Evolutionary conservation across 2,888 invertebrate genomes (phyloP).

Genomic region (Sphaeridia pumilis): DNA sequence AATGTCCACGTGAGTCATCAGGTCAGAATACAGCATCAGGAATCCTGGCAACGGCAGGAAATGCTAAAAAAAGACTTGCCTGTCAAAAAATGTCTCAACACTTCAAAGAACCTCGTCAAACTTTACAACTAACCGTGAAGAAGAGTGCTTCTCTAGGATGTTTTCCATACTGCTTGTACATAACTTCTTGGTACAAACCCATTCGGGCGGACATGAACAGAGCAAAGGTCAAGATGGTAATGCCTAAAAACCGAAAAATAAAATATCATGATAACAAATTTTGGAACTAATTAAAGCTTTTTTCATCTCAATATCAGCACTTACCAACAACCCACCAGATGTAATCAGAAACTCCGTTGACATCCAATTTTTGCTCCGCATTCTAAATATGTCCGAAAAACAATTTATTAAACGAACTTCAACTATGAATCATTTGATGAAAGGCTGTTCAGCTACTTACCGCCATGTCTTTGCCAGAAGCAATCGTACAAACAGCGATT

Average conservation of each 20-base stretch:
- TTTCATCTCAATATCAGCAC: constrained; percentile 3
- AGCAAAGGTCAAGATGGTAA: constrained; percentile 70
- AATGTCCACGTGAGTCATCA: constrained; percentile 61
- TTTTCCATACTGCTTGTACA: constrained; percentile 75
- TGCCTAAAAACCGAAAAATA: constrained; percentile 48
- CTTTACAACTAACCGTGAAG: constrained; percentile 56
- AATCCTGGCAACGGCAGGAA: constrained; percentile 82
- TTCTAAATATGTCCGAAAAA: background rate
- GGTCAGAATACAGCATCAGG: constrained; percentile 61
- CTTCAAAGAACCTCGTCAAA: too few relatives aligned
- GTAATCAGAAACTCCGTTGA: constrained; percentile 41
- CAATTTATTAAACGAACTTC: too few relatives aligned
- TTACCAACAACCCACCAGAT: constrained; percentile 52
- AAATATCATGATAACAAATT: too few relatives aligned
- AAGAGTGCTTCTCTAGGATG: constrained; percentile 78
- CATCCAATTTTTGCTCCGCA: background rate
- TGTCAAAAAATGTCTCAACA: too few relatives aligned
- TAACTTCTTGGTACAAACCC: constrained; percentile 86
- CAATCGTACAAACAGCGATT: constrained; percentile 78
- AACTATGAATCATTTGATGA: too few relatives aligned
- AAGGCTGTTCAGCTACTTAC: too few relatives aligned
- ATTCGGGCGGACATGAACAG: constrained; percentile 85
- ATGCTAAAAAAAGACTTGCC: constrained; percentile 54
- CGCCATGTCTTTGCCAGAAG: constrained; percentile 59
- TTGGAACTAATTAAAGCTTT: too few relatives aligned